A percentile compares a stretch with the other conserved stretches of the same genome.
These are phyloP conservation scores for Boulengeromyrus knoepffleri DNA, from an alignment of 2,113 vertebrate species.

Conservation along the genomic window DNA sequence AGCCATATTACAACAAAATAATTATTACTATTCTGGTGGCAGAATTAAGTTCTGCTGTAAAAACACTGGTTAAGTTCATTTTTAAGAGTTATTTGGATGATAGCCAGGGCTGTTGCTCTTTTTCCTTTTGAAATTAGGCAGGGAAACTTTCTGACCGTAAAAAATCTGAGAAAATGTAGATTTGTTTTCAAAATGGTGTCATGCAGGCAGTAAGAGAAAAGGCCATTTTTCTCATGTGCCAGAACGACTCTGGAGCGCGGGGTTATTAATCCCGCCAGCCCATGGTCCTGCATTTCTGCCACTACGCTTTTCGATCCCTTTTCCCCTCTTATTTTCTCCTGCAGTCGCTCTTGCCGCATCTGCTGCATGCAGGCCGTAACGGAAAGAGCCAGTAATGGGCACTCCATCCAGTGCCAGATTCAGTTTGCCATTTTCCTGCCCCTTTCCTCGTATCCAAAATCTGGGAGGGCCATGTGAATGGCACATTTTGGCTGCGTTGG, in stretches of 20 bases:
- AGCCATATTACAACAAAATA: background rate
- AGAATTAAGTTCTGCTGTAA: background rate
- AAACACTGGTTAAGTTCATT: background rate
- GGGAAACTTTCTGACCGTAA: background rate
- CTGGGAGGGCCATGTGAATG: background rate
- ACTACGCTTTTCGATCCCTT: background rate
- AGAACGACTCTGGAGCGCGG: slow-evolving; percentile 39
- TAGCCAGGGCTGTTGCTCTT: background rate
- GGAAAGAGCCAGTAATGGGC: background rate
- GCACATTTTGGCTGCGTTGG: background rate
- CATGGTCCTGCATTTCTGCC: slow-evolving; percentile 16
- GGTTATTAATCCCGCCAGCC: slow-evolving; percentile 38
- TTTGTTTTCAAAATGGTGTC: background rate
- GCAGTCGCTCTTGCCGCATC: background rate
- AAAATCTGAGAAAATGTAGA: background rate
- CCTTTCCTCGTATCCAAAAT: background rate
- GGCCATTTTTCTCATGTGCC: slow-evolving; percentile 41
- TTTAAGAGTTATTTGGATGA: background rate
- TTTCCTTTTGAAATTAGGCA: background rate
- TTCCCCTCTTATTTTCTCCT: background rate
- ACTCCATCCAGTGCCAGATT: background rate
- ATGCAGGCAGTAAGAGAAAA: background rate
- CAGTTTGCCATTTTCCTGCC: slow-evolving; percentile 23
- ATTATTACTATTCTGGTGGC: background rate
- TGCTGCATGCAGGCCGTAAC: background rate